A percentile compares a stretch with the other conserved stretches of the same genome.
Conservation (phyloP, 2,888 invertebrate genomes). For the Agrenia bidenticulata region DNA sequence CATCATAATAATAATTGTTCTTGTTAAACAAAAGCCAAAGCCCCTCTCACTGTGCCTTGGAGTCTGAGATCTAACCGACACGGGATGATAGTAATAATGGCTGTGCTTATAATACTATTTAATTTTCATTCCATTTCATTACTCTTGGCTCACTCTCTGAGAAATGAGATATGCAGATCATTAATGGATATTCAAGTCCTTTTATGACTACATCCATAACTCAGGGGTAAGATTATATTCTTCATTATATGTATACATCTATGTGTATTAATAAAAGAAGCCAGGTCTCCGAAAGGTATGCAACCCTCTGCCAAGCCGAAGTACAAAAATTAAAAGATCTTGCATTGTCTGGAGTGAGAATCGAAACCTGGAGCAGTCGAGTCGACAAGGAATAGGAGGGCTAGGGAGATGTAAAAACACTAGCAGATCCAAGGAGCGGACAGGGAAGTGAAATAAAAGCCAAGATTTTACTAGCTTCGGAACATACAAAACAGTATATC, state of each 20-base stretch:
- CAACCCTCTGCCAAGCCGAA: not conserved
- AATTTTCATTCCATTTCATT: too few species aligned
- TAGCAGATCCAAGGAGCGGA: not conserved
- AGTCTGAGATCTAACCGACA: too few species aligned
- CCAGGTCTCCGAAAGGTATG: not conserved
- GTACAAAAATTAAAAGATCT: too few species aligned
- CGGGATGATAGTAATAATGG: too few species aligned
- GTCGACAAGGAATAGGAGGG: slow-evolving; percentile 4
- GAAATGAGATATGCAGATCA: slow-evolving; percentile 7
- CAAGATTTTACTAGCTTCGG: not conserved
- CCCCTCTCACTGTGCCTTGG: too few species aligned
- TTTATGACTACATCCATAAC: slow-evolving; percentile 50
- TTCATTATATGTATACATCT: not conserved
- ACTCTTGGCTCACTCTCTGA: too few species aligned
- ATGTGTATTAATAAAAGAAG: too few species aligned
- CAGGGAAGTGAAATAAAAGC: slow-evolving; percentile 3
- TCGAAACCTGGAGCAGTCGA: not conserved
- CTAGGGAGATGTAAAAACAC: slow-evolving; percentile 11
- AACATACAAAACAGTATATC: too few species aligned
- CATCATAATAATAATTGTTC: too few species aligned
- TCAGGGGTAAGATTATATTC: not conserved
- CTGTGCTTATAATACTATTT: too few species aligned
- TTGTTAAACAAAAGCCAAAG: too few species aligned
- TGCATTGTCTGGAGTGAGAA: too few species aligned
- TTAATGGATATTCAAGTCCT: slow-evolving; percentile 48